Percentiles rank a stretch among this genome's conserved stretches.
Conservation (phyloP, 2,888 invertebrate genomes). For the Phortica okadai region DNA sequence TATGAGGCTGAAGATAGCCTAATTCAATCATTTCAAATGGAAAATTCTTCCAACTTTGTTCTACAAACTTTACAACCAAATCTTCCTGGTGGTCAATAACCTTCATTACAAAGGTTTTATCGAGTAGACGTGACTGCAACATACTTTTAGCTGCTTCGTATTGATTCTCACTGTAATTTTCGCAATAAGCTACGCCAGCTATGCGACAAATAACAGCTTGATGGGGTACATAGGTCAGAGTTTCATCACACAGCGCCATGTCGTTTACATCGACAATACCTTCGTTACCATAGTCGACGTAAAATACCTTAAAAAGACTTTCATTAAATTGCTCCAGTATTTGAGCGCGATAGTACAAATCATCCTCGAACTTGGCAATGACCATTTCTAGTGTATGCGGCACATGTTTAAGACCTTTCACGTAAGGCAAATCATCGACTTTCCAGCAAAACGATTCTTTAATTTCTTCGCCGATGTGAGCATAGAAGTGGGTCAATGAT, state of each 20-base stretch:
- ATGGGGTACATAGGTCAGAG: slow-evolving; percentile 61
- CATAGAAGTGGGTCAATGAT: slow-evolving; percentile 64
- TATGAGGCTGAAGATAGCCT: not conserved
- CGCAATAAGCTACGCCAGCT: slow-evolving; percentile 46
- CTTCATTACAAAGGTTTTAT: slow-evolving; percentile 52
- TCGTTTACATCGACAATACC: slow-evolving; percentile 58
- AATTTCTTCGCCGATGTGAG: slow-evolving; percentile 54
- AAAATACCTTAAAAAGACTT: slow-evolving; percentile 66
- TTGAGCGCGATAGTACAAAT: slow-evolving; percentile 73
- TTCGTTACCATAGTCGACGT: slow-evolving; percentile 73
- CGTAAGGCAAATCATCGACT: slow-evolving; percentile 57
- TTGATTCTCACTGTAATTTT: slow-evolving; percentile 42
- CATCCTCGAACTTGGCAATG: slow-evolving; percentile 66
- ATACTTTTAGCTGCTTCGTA: slow-evolving; percentile 46
- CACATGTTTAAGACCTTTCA: slow-evolving; percentile 47
- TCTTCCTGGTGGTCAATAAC: slow-evolving; percentile 58
- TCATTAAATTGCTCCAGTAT: slow-evolving; percentile 63
- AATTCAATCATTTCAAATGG: not conserved
- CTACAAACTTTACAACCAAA: slow-evolving; percentile 54
- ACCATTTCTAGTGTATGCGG: slow-evolving; percentile 70
- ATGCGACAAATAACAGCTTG: slow-evolving; percentile 67
- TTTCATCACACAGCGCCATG: slow-evolving; percentile 62
- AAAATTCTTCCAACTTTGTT: slow-evolving; percentile 33
- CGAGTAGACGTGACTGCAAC: slow-evolving; percentile 53
- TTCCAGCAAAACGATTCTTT: slow-evolving; percentile 64